Evolutionary conservation across 2,113 vertebrate genomes (phyloP).

Genomic region (Anhinga anhinga): DNA sequence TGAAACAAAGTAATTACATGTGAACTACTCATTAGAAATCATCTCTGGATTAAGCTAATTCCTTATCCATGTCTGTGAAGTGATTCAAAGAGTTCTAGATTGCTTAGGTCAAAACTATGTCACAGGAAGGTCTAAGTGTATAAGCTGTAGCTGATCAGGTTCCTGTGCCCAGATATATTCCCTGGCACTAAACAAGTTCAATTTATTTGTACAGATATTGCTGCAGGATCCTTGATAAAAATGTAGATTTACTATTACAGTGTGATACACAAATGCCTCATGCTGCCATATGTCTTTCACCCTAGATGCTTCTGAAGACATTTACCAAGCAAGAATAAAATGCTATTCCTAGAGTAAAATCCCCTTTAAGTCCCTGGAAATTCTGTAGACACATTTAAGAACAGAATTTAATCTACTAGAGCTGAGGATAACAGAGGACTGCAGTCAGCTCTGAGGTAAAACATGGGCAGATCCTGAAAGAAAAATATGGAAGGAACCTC

Average conservation of each 20-base stretch:
- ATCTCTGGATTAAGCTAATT: background rate
- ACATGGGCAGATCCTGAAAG: background rate
- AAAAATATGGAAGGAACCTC: background rate
- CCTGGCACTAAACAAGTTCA: background rate
- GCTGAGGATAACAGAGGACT: background rate
- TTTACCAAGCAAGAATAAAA: background rate
- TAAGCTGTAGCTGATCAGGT: background rate
- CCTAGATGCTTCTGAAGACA: background rate
- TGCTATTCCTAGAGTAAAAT: background rate
- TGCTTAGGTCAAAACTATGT: background rate
- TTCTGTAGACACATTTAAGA: background rate
- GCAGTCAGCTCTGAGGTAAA: background rate
- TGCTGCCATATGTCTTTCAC: background rate
- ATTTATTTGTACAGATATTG: background rate
- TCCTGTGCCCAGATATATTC: background rate
- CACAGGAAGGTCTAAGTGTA: background rate
- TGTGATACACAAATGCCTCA: background rate
- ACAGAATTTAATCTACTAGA: background rate
- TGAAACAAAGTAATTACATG: constrained; percentile 24
- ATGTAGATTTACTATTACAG: background rate
- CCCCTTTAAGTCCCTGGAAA: background rate
- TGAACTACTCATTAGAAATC: constrained; percentile 22
- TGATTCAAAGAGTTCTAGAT: constrained; percentile 2
- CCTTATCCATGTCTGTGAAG: constrained; percentile 7
- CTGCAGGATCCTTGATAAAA: background rate